Percentiles rank a stretch among this genome's conserved stretches.
Conservation (phyloP, 2,797 vertebrate species). For the Gymnothorax javanicus region DNA sequence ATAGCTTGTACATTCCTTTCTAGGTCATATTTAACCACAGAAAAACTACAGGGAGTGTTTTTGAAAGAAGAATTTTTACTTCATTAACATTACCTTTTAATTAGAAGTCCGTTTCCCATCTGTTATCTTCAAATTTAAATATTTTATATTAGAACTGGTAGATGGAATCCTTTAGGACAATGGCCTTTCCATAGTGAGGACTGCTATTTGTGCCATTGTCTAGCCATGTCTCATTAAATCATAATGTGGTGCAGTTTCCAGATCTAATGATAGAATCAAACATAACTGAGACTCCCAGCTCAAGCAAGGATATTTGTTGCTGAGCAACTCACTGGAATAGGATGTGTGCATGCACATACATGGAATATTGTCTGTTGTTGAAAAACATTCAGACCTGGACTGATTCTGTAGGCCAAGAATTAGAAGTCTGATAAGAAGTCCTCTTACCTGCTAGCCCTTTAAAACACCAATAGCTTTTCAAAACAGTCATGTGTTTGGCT, state of each 20-base stretch:
- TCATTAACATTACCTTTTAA: constrained; percentile 15
- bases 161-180: constrained; percentile 24
- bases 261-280: constrained; percentile 27
- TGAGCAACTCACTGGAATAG: constrained; percentile 18
- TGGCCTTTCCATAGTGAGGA: background rate
- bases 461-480: background rate
- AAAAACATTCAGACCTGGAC: background rate
- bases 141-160: constrained; percentile 14
- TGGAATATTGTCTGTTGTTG: background rate
- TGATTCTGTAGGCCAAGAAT: background rate
- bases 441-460: background rate
- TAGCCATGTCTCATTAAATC: constrained; percentile 14
- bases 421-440: background rate
- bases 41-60: constrained; percentile 24
- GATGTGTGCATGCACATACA: background rate
- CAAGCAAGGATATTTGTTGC: constrained; percentile 26
- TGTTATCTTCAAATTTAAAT: constrained; percentile 16
- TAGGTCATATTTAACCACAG: constrained; percentile 5
- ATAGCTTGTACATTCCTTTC: background rate
- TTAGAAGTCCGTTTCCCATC: constrained; percentile 13
- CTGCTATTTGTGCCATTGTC: background rate
- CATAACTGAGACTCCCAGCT: background rate
- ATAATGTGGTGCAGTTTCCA: background rate
- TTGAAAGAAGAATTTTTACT: constrained; percentile 24
- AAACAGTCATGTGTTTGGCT: background rate